Evolutionary conservation across 2,888 invertebrate species (phyloP), one percentile per base, ranked within the genome.

Genomic region (Brachynemurus nebulosus): DNA sequence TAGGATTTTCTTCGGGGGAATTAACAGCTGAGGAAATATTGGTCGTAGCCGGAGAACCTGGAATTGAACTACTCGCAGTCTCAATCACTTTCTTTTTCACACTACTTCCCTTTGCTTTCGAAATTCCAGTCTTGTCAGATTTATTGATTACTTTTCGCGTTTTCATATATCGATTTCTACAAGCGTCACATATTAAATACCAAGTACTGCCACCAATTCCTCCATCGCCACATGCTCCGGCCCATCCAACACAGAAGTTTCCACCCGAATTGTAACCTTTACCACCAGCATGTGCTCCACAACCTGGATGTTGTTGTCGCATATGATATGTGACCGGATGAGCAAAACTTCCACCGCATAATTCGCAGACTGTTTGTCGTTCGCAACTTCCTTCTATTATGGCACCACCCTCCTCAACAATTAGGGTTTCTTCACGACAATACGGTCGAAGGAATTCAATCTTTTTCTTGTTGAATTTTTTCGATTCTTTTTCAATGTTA

Each of bases 241-340:
- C 83, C 88, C 88, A 89, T 2, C 88, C 89, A 34, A 82, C 78
- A 56, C 85, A 85, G 64, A 86, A 93, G 53, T 77, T 78, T 2
- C 95, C 95, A 20, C 80, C 78, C 47, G 89, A 88, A 64, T 93
- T 93, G 68, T 92, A 96, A 1, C 95, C 96, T 60, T 85, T 84
- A 1, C 88, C 86, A 18, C 79, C 77, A 4, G 90, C 83, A 47
- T 83, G 78, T 50, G 79, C 77, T 1, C 90, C 90, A 62, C 96
- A 96, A 1, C 96, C 96, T 1, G 86, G 84, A 68, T 96, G 96
- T 33, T 76, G 70, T 59, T 80, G 78, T 23, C 86, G 75, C 90
- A 96, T 90, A 65, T 96, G 96, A 54, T 86, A 85, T 0, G 89
- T 89, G 0, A 95, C 78, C 0, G 93, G 92, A 48, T 78, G 76